These are phyloP conservation scores for Hipposideros larvatus DNA, from an alignment of 2,797 vertebrate species.

Conservation along the genomic window DNA sequence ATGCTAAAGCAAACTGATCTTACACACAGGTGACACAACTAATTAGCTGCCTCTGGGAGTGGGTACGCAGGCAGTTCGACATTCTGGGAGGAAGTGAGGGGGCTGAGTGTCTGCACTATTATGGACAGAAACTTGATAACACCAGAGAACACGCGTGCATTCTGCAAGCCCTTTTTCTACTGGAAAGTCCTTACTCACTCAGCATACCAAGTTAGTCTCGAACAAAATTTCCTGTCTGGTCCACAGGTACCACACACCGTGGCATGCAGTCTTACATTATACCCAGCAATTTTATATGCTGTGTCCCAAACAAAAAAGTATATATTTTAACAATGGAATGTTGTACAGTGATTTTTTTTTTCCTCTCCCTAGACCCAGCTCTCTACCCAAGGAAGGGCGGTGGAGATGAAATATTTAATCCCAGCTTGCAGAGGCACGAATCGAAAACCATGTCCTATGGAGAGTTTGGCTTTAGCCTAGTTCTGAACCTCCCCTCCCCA, in stretches of 20 bases:
- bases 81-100: neutral
- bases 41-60: neutral
- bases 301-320: neutral
- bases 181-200: neutral
- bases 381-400: neutral
- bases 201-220: neutral
- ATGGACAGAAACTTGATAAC: neutral
- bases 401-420: neutral
- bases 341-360: neutral
- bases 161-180: fast-evolving
- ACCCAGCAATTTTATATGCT: too few relatives aligned
- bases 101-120: fast-evolving
- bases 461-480: neutral
- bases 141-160: too few relatives aligned
- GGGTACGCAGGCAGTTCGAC: too few relatives aligned
- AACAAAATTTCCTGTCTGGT: neutral
- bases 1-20: neutral
- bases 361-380: neutral
- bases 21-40: neutral
- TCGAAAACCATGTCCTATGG: neutral
- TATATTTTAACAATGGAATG: neutral
- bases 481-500: neutral
- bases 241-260: too few relatives aligned
- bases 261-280: neutral
- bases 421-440: neutral